A percentile compares a stretch with the other conserved stretches of the same genome.
phyloP scores from a whole-genome alignment of 2,888 invertebrate genomes.

The Ophion costatus region DNA sequence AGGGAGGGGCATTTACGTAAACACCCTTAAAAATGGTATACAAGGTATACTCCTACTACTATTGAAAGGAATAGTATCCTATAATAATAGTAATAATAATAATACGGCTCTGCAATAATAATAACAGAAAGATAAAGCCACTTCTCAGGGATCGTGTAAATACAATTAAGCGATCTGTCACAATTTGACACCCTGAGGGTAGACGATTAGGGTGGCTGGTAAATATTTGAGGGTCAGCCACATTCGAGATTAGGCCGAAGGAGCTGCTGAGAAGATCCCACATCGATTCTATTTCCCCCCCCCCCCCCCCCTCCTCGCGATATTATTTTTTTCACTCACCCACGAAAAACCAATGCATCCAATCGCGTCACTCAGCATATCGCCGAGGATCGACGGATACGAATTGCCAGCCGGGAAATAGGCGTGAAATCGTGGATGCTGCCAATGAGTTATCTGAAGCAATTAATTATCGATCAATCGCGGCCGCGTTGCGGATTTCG shows the following conservation, averaged over 20 bases:
- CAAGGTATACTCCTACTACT: too few relatives aligned
- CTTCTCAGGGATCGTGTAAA: conserved; percentile 61
- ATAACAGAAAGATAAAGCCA: conserved; percentile 37
- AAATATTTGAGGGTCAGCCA: conserved; percentile 36
- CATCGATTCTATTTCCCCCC: conserved; percentile 8
- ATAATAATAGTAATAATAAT: neutral
- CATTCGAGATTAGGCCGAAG: neutral
- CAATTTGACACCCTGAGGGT: neutral
- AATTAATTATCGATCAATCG: neutral
- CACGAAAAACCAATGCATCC: conserved; percentile 99
- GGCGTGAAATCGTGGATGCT: conserved; percentile 99
- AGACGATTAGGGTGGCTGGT: neutral
- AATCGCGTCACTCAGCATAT: conserved; percentile 98
- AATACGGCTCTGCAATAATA: neutral
- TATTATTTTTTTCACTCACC: conserved; percentile 85
- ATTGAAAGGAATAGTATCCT: too few relatives aligned
- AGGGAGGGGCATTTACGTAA: too few relatives aligned
- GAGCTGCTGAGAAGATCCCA: neutral
- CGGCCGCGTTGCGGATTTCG: neutral
- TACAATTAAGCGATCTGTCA: conserved; percentile 65
- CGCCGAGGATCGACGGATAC: conserved; percentile 98
- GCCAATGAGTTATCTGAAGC: conserved; percentile 96
- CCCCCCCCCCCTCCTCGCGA: neutral
- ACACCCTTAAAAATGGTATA: too few relatives aligned
- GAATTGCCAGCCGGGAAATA: conserved; percentile 99